Base-by-base conservation (phyloP, 1,140 invertebrate genomes). In the Macrobrachium rosenbergii region DNA sequence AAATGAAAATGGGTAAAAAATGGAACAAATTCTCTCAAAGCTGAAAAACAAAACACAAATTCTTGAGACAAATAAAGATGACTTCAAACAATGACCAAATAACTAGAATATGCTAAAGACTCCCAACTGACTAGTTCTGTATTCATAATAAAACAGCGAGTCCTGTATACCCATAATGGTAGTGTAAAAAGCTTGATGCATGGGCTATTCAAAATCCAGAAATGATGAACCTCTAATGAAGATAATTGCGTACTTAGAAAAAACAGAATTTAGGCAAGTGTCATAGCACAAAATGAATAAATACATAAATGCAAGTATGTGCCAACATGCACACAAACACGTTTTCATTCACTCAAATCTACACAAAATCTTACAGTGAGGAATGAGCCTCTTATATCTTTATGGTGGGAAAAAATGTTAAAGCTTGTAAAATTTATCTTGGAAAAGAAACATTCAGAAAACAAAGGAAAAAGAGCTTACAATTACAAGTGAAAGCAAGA, bases 1-100 rank as follows among this genome's bases (percentile, higher is more conserved):
- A 94, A 94, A 91, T 91, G 89, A 90, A 90, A 77, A 91, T 12
- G 52, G 52, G 52, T 90, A 88, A 86, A 82, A 37, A 59, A 45
- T 62, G 17, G 8, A 45, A 60, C 28, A 58, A 83, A 21, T 43
- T 19, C 19, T 67, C 5, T 10, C 21, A 80, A 21, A 17, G 37
- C 17, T 62, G 63, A 78, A 73, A 58, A 19, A 45, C 73, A 62
- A 62, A 14, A 83, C 17, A 60, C 8, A n/a, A 37, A 60, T 81
- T 52, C 23, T 16, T 82, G 37, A 80, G 45, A 16, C 12, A 28
- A 23, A 37, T 23, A 83, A 77, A 77, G 45, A 45, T 59, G 58
- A 8, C 12, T 52, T 52, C 52, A 52, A 52, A 10, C 7, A 52
- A 10, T 52, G 52, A 2, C 52, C 7, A 10, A 52, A 52, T 10